These are phyloP conservation scores for Drosophila dives DNA, from an alignment of 2,888 invertebrate genomes.

Conservation along the genomic window DNA sequence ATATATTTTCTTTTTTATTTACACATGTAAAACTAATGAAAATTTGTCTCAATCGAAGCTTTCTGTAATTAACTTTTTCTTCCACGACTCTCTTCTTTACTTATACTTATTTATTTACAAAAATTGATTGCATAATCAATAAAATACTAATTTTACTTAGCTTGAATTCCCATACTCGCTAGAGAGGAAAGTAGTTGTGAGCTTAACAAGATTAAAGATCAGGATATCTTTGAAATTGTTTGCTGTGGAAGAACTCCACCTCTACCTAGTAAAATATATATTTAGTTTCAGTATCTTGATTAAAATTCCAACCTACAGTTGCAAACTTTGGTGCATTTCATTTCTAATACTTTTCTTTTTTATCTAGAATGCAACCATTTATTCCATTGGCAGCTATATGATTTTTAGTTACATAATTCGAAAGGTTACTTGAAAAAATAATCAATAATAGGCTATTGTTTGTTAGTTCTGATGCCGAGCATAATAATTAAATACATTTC, in stretches of 20 bases:
- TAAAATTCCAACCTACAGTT: conserved; percentile 20
- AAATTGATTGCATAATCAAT: conserved; percentile 13
- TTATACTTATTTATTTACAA: conserved; percentile 40
- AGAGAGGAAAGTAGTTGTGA: neutral
- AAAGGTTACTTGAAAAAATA: neutral
- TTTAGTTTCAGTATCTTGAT: conserved; percentile 8
- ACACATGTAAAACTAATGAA: conserved; percentile 36
- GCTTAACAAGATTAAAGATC: conserved; percentile 9
- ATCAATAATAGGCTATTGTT: neutral
- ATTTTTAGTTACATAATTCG: neutral
- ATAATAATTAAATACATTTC: neutral
- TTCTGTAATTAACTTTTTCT: conserved; percentile 8
- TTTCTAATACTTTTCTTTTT: conserved; percentile 12
- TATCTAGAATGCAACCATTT: conserved; percentile 1
- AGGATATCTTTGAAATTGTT: neutral
- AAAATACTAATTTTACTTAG: neutral
- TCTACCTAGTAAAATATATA: conserved; percentile 13
- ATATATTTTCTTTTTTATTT: conserved; percentile 29
- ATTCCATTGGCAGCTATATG: conserved; percentile 24
- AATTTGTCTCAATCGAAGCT: conserved; percentile 27
- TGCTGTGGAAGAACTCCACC: neutral
- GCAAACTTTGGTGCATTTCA: conserved; percentile 3
- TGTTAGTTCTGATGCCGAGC: neutral
- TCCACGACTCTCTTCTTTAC: conserved; percentile 11
- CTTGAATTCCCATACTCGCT: conserved; percentile 4